Base-by-base conservation (phyloP, 2,888 invertebrate genomes). In the Drosophila kanekoi region DNA sequence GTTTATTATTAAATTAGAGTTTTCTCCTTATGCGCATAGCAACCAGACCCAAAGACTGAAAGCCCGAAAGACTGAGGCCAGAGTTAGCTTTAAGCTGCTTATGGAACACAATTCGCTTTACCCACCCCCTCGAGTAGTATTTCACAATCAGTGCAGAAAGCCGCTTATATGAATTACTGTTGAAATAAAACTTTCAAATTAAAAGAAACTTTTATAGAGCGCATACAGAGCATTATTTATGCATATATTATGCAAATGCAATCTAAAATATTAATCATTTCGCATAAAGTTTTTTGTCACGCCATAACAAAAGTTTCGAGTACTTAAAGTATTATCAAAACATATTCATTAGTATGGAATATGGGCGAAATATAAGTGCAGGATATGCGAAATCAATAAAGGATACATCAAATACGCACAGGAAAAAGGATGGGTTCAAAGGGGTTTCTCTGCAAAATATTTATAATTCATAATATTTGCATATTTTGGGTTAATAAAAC, bases 1-100 rank as follows among this genome's bases (percentile, higher is more conserved):
- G 79, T 77, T 87, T 87, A 77, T 79, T 83, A 73, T 79, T 73
- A 77, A 83, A 88, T 88, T 73, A 58, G 72, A 68, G 80, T 56
- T 59, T 68, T 53, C 62, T 57, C 67, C 49, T 72, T 41, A 44
- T 57, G 43, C 32, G 33, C 59, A 43, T 43, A 45, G 66, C 61
- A 72, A 62, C 73, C 43, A 49, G 48, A 33, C 38, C 11, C 6
- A 44, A 37, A 28, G 11, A 20, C 44, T 37, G 35, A 35, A 33
- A 6, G 40, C 14, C 40, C 9, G 4, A 40, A 40, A 16, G 38
- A 18, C 28, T 32, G 28, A 32, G 45, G 41, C 53, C 49, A 16
- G 28, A 60, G 41, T 43, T 37, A 48, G 61, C 63, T 51, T 38
- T 71, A 88, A 88, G 89, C 84, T 38, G 84, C 79, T 84, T 88